phyloP scores from a whole-genome alignment of 2,888 invertebrate species.

The Eilema caniola region DNA sequence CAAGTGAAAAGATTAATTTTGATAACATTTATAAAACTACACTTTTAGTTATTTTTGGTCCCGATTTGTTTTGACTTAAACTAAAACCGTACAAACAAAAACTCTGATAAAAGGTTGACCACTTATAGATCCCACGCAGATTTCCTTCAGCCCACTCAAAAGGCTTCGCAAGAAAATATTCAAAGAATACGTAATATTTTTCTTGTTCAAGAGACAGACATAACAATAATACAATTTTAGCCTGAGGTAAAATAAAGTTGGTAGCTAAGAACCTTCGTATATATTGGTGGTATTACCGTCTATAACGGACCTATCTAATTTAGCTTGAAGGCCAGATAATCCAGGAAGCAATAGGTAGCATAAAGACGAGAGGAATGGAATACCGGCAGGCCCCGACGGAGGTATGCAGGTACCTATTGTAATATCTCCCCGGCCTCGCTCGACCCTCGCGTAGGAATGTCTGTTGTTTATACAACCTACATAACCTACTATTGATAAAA shows the following conservation, averaged over 20 bases:
- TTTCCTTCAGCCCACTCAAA: slow-evolving; percentile 25
- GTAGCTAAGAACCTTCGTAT: slow-evolving; percentile 29
- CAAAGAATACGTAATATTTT: slow-evolving; percentile 34
- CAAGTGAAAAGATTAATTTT: neutral
- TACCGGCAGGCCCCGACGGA: slow-evolving; percentile 40
- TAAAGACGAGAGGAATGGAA: slow-evolving; percentile 56
- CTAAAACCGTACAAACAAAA: neutral
- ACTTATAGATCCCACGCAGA: neutral
- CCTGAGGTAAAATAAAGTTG: slow-evolving; percentile 30
- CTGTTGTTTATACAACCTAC: slow-evolving; percentile 52
- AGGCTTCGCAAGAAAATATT: slow-evolving; percentile 28
- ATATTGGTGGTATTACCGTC: slow-evolving; percentile 29
- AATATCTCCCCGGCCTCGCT: slow-evolving; percentile 44
- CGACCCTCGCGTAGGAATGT: slow-evolving; percentile 50
- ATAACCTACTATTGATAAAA: slow-evolving; percentile 47
- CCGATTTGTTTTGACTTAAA: neutral
- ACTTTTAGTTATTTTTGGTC: neutral
- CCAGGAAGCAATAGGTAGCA: slow-evolving; percentile 53
- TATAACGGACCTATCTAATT: slow-evolving; percentile 45
- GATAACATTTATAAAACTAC: neutral
- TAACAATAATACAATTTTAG: slow-evolving; percentile 33
- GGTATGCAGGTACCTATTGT: slow-evolving; percentile 56
- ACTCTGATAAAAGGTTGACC: neutral
- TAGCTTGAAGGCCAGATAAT: slow-evolving; percentile 48
- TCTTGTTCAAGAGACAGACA: slow-evolving; percentile 30